Evolutionary conservation across 2,797 vertebrate species (phyloP).

Genomic region (Hemibagrus guttatus): DNA sequence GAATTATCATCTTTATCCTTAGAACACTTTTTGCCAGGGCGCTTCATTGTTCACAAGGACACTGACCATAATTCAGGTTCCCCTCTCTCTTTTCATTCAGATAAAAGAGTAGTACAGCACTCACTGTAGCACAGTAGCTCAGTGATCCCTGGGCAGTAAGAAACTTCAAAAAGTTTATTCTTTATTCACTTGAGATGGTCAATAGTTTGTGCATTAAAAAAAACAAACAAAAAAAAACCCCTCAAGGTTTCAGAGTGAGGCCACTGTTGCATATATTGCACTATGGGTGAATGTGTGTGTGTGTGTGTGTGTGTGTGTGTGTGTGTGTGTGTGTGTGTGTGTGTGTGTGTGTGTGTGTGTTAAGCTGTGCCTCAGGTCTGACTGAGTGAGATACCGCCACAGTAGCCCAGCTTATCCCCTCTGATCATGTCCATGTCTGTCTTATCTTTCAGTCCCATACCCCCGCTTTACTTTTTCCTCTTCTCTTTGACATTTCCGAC

Average conservation of each 20-base stretch:
- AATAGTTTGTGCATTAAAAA: conserved; percentile 7
- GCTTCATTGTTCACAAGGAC: background rate
- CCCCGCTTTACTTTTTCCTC: conserved; percentile 30
- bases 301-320: conserved; percentile 13
- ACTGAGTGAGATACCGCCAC: conserved; percentile 60
- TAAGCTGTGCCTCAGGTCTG: conserved; percentile 52
- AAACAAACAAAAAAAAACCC: background rate
- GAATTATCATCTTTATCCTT: conserved; percentile 22
- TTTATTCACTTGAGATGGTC: conserved; percentile 1
- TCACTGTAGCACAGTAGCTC: background rate
- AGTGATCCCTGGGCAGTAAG: too few relatives aligned
- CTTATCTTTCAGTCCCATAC: conserved; percentile 52
- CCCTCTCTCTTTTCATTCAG: conserved; percentile 2
- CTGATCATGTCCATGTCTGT: conserved; percentile 66
- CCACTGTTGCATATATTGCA: background rate
- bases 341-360: conserved; percentile 20
- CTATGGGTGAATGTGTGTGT: background rate
- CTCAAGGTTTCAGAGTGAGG: conserved; percentile 22
- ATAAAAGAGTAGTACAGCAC: background rate
- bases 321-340: conserved; percentile 18
- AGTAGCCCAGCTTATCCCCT: conserved; percentile 63
- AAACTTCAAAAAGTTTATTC: background rate
- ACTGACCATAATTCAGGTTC: background rate
- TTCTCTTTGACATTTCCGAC: conserved; percentile 43
- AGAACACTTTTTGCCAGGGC: background rate